Percentiles rank a stretch among this genome's conserved stretches.
Evolutionary conservation across 2,113 vertebrate genomes (phyloP).

Genomic region (Varanus salvator): DNA sequence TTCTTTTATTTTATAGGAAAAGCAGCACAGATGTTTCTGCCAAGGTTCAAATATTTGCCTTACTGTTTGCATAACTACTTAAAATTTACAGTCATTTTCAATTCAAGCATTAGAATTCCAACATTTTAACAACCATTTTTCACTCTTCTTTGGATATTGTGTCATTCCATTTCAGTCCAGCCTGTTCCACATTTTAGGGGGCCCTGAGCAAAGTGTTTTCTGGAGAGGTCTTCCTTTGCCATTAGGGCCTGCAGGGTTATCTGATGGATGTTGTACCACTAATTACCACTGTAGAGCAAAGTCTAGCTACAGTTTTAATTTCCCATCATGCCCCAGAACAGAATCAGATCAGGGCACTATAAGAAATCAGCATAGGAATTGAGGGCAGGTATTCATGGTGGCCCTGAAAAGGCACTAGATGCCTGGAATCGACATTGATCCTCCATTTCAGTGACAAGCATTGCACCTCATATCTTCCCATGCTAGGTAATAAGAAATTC

Average conservation of each 20-base stretch:
- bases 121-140: background rate
- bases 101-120: background rate
- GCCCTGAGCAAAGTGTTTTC: background rate
- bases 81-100: background rate
- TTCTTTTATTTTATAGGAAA: background rate
- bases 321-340: background rate
- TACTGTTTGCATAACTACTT: slow-evolving; percentile 3
- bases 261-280: background rate
- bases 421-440: background rate
- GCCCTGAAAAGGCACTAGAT: background rate
- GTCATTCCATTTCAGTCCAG: background rate
- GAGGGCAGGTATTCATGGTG: background rate
- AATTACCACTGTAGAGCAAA: background rate
- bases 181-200: background rate
- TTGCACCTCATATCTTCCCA: background rate
- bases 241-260: background rate
- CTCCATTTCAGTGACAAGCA: background rate
- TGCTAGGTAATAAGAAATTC: background rate
- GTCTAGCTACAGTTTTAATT: background rate
- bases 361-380: background rate
- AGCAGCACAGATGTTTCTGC: background rate
- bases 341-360: background rate
- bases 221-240: background rate
- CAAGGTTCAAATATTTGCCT: background rate
- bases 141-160: background rate